phyloP scores from a whole-genome alignment of 2,888 invertebrate genomes.

The Thysanoteuthis rhombus region DNA sequence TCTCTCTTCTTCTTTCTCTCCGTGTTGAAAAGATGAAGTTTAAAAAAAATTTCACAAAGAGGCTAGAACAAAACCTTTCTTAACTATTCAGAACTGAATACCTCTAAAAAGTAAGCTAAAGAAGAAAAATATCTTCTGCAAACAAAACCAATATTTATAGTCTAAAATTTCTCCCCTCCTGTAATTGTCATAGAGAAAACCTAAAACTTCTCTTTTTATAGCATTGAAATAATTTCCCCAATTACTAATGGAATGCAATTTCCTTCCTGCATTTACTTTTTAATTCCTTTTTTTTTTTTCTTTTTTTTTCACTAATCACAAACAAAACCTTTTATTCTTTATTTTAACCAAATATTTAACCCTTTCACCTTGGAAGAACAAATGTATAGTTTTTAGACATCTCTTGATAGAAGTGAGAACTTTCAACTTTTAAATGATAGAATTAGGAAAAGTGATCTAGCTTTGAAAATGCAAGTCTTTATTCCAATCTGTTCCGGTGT shows the following conservation, averaged over 20 bases:
- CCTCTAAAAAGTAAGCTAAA: not conserved
- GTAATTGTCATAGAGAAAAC: not conserved
- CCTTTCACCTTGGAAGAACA: not conserved
- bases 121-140: not conserved
- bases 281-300: not conserved
- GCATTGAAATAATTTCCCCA: not conserved
- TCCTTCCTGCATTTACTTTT: not conserved
- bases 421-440: not conserved
- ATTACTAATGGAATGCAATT: not conserved
- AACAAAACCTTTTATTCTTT: not conserved
- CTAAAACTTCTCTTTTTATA: not conserved
- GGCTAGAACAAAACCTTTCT: not conserved
- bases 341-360: not conserved
- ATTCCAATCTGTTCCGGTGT: too few species aligned
- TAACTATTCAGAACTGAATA: not conserved
- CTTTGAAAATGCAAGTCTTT: too few species aligned
- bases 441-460: too few species aligned
- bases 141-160: not conserved
- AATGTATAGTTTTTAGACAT: not conserved
- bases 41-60: not conserved
- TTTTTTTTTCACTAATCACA: not conserved
- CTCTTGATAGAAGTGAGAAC: not conserved
- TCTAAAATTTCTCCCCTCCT: not conserved
- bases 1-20: not conserved
- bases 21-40: not conserved